phyloP scores from a whole-genome alignment of 1,140 invertebrate species.

The Eueides isabella region DNA sequence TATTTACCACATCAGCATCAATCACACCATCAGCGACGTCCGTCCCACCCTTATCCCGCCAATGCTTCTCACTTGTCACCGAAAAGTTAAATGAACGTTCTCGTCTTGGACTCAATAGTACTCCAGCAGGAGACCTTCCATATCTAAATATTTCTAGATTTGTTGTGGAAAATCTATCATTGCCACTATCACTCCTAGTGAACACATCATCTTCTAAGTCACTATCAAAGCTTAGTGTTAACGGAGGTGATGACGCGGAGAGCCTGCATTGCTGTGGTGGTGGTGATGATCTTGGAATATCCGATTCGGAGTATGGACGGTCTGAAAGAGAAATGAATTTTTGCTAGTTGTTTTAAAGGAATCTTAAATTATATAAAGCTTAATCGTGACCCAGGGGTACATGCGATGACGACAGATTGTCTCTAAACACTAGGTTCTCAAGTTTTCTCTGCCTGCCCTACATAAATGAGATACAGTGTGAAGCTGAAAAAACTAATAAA shows the following conservation, averaged over 20 bases:
- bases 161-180: constrained; percentile 66
- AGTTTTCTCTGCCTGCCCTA: too few species aligned
- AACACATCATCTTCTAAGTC: constrained; percentile 75
- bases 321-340: constrained; percentile 49
- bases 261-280: constrained; percentile 52
- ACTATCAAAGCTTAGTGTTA: constrained; percentile 61
- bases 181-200: constrained; percentile 58
- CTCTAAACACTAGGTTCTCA: too few species aligned
- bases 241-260: constrained; percentile 68
- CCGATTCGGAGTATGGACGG: constrained; percentile 71
- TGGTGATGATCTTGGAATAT: constrained; percentile 51
- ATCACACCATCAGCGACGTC: constrained; percentile 64
- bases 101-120: constrained; percentile 66
- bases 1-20: constrained; percentile 66
- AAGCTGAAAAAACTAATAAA: too few species aligned
- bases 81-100: constrained; percentile 71
- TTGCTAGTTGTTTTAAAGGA: not conserved
- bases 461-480: too few species aligned
- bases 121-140: constrained; percentile 67
- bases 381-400: too few species aligned
- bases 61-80: constrained; percentile 70
- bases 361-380: not conserved
- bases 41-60: constrained; percentile 75
- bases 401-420: too few species aligned
- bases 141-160: constrained; percentile 73